Base-by-base conservation (phyloP, 2,888 invertebrate species). In the Eristalis pertinax region DNA sequence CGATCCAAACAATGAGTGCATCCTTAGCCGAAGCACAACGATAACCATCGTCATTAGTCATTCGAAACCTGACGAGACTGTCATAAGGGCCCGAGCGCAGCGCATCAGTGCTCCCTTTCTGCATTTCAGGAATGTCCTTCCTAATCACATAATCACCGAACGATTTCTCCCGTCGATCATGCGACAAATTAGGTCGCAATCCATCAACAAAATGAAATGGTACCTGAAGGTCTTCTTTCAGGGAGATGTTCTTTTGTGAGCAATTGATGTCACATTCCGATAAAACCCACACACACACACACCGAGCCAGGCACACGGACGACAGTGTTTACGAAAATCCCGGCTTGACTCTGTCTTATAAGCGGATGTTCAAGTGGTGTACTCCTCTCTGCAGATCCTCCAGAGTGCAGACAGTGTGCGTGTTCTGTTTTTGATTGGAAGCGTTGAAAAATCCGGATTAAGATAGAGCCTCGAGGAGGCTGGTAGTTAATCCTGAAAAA, bases 331-430 rank as follows among this genome's bases (percentile, higher is more conserved):
- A 82, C 65, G 70, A 67, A 83, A 86, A 83, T 86, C 86, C 70
- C 24, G 78, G 63, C 83, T 86, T 86, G 86, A 86, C 86, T 86
- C 67, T 62, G 70, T 70, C 74, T 24, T 63, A 3, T 67, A 86
- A 83, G 83, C 86, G 83, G 86, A 86, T 86, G 86, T 79, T 58
- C 41, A 69, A 78, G 72, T 82, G 82, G 82, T 65, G 67, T 82
- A 72, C 72, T 73, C 41, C 67, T n/a, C 11, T 4, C 8, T 19
- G 50, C 8, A 50, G 2, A 19, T 50, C 50, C 50, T 50, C 50
- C 5, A 8, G n/a, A n/a, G n/a, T n/a, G n/a, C n/a, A n/a, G 8
- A n/a, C 19, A 19, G 50, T 8, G 50, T 8, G 0, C 43, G 15
- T 2, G 43, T 15, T n/a, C 43, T 43, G 43, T n/a, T 43, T 43